Percentiles rank a stretch among this genome's conserved stretches.
These are phyloP conservation scores for Macrosoma leucophasiata DNA, from an alignment of 2,888 invertebrate genomes.

Conservation along the genomic window DNA sequence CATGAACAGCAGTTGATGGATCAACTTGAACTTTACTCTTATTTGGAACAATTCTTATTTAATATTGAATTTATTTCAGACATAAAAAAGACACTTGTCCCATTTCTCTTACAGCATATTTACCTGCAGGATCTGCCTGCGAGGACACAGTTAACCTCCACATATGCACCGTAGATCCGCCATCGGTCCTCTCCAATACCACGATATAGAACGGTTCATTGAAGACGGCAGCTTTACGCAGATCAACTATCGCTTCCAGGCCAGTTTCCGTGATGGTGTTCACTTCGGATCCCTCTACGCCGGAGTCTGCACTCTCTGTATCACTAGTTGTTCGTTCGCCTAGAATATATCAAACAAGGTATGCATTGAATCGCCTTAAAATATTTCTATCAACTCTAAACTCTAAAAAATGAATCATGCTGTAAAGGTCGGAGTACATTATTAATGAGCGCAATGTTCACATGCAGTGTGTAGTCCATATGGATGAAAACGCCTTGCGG, in stretches of 20 bases:
- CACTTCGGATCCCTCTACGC: slow-evolving; percentile 48
- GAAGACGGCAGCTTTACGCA: slow-evolving; percentile 89
- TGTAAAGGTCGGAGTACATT: too few species aligned
- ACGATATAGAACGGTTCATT: slow-evolving; percentile 97
- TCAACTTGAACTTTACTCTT: too few species aligned
- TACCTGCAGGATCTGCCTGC: slow-evolving; percentile 68
- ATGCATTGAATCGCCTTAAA: too few species aligned
- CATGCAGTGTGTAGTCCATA: too few species aligned
- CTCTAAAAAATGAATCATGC: too few species aligned
- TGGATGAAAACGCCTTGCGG: too few species aligned
- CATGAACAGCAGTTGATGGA: too few species aligned
- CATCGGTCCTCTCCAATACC: slow-evolving; percentile 89
- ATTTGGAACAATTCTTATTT: too few species aligned
- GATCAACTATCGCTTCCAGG: slow-evolving; percentile 91
- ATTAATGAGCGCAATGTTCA: too few species aligned
- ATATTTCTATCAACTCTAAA: too few species aligned
- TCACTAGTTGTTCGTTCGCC: slow-evolving; percentile 55
- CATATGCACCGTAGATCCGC: slow-evolving; percentile 94
- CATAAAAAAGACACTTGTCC: neutral
- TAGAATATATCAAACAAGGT: too few species aligned
- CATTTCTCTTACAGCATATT: too few species aligned
- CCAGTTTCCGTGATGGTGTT: slow-evolving; percentile 78
- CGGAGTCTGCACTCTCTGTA: slow-evolving; percentile 45
- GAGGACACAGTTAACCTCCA: slow-evolving; percentile 96
- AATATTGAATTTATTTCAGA: neutral